Percentiles rank a stretch among this genome's conserved stretches.
Conservation (phyloP, 2,113 vertebrate species). For the Istiophorus platypterus region DNA sequence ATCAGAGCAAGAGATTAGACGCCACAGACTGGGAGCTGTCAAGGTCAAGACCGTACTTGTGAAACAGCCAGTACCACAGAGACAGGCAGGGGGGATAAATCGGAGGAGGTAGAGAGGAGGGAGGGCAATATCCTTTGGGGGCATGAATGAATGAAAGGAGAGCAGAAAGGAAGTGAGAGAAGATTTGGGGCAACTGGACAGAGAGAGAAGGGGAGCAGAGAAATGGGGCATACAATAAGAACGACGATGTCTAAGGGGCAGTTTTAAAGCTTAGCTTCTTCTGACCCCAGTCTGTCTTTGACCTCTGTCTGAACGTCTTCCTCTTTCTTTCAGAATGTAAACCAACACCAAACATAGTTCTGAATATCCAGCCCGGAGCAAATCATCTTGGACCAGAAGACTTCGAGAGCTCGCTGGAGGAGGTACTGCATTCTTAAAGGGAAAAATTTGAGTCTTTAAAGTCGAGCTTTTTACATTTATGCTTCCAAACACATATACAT, state of each 20-base stretch:
- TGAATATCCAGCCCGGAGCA: slow-evolving; percentile 89
- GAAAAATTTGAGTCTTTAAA: background rate
- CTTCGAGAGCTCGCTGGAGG: slow-evolving; percentile 87
- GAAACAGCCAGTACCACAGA: slow-evolving; percentile 75
- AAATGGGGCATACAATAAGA: slow-evolving; percentile 16
- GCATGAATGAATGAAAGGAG: slow-evolving; percentile 39
- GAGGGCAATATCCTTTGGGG: slow-evolving; percentile 44
- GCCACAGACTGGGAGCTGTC: slow-evolving; percentile 80
- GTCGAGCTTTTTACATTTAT: background rate
- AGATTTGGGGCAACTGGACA: slow-evolving; percentile 11
- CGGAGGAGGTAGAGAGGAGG: slow-evolving; percentile 36
- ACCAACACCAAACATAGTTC: slow-evolving; percentile 83
- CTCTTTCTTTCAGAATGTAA: slow-evolving; percentile 78
- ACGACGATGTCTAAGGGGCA: slow-evolving; percentile 37
- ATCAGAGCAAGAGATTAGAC: slow-evolving; percentile 84
- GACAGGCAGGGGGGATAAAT: slow-evolving; percentile 44
- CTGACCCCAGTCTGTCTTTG: background rate
- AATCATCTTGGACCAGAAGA: slow-evolving; percentile 87
- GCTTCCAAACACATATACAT: too few relatives aligned
- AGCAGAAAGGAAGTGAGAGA: background rate
- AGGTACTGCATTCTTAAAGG: slow-evolving; percentile 83
- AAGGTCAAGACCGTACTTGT: slow-evolving; percentile 85
- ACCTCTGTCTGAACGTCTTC: background rate
- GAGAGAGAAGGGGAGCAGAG: slow-evolving; percentile 9
- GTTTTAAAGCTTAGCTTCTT: slow-evolving; percentile 45